Conservation (phyloP, 64 coral and sea anemone species). For the Platygyra sinensis region DNA sequence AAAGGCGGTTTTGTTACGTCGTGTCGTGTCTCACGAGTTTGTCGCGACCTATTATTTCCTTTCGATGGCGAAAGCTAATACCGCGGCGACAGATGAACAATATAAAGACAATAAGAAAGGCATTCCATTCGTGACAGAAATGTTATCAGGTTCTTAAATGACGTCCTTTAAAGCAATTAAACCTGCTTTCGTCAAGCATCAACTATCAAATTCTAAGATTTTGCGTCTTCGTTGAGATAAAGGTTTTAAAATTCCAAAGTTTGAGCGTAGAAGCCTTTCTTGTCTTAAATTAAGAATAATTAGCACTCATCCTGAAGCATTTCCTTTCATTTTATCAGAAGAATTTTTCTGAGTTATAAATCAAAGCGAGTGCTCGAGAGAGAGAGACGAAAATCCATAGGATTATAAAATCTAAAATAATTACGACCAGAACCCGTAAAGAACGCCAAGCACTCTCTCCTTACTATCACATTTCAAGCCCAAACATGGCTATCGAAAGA, state of each 20-base stretch:
- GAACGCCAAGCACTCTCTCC: neutral
- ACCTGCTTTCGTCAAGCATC: neutral
- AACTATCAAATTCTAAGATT: neutral
- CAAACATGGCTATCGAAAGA: neutral
- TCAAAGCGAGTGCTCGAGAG: neutral
- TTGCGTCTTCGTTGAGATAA: neutral
- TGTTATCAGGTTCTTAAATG: slow-evolving; percentile 24
- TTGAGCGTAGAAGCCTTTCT: too few species aligned
- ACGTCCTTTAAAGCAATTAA: neutral
- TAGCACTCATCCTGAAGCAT: neutral
- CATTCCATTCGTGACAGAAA: slow-evolving; percentile 28
- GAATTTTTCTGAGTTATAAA: neutral
- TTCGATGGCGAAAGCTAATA: slow-evolving; percentile 8
- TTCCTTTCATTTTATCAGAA: neutral
- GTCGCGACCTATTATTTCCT: neutral
- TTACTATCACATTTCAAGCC: neutral
- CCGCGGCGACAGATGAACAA: slow-evolving; percentile 12
- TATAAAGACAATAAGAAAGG: neutral
- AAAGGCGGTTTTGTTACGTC: slow-evolving; percentile 27
- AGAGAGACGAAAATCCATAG: neutral
- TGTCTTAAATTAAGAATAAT: too few species aligned
- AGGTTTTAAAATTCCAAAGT: too few species aligned
- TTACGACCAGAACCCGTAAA: too few species aligned
- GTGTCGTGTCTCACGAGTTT: slow-evolving; percentile 25
- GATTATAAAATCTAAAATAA: too few species aligned